A percentile compares a stretch with the other conserved stretches of the same genome.
Conservation (phyloP, 2,113 vertebrate species). For the Dendropsophus ebraccatus region DNA sequence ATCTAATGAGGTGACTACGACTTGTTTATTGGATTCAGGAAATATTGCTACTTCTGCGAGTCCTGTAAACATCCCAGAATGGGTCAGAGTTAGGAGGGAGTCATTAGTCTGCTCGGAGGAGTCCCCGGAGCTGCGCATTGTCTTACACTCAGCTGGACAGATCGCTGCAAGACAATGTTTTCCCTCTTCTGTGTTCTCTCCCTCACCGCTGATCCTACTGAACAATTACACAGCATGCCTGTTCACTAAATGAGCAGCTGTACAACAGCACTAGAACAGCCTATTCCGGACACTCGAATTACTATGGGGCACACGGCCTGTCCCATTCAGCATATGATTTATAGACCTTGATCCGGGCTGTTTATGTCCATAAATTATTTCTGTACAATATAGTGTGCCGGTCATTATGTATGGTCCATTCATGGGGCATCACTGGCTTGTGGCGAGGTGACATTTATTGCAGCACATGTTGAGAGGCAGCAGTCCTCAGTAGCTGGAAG, state of each 20-base stretch:
- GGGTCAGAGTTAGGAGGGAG: slow-evolving; percentile 4
- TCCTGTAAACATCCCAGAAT: not conserved
- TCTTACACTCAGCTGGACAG: slow-evolving; percentile 19
- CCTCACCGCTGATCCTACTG: slow-evolving; percentile 36
- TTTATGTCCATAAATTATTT: slow-evolving; percentile 50
- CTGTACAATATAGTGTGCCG: slow-evolving; percentile 13
- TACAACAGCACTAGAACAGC: not conserved
- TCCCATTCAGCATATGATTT: slow-evolving; percentile 50
- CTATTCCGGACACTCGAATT: slow-evolving; percentile 27
- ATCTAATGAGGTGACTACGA: not conserved
- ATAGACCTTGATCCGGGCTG: slow-evolving; percentile 30
- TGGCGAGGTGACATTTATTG: slow-evolving; percentile 33
- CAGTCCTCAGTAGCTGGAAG: not conserved
- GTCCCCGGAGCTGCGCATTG: slow-evolving; percentile 33
- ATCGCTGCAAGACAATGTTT: slow-evolving; percentile 25
- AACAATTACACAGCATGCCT: slow-evolving; percentile 41
- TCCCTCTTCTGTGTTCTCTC: slow-evolving; percentile 39
- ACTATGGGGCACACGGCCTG: slow-evolving; percentile 37
- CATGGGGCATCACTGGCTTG: slow-evolving; percentile 30
- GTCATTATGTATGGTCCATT: slow-evolving; percentile 4
- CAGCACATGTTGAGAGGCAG: not conserved
- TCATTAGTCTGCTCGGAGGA: not conserved
- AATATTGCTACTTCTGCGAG: not conserved
- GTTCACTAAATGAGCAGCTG: slow-evolving; percentile 13
- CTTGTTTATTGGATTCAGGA: not conserved